A percentile compares a stretch with the other conserved stretches of the same genome.
These are phyloP conservation scores for Yponomeuta sedellus DNA, from an alignment of 2,888 invertebrate species.

Conservation along the genomic window DNA sequence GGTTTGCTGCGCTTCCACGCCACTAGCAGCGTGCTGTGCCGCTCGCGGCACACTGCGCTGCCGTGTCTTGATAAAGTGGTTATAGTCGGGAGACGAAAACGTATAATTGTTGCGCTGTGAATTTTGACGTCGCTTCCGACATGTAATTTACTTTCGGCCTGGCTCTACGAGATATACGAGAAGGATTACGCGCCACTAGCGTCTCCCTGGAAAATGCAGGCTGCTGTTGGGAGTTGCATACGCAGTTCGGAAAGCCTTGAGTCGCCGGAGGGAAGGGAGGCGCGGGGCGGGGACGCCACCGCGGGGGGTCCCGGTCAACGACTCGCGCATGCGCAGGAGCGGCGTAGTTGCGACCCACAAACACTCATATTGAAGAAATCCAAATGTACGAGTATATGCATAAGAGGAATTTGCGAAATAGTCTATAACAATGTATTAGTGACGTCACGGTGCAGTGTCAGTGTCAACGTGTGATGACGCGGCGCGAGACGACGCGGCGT, in stretches of 20 bases:
- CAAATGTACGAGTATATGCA: background rate
- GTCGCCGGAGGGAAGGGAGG: background rate
- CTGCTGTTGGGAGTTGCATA: background rate
- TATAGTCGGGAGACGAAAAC: too few relatives aligned
- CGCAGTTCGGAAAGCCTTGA: background rate
- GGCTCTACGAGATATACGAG: too few relatives aligned
- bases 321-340: background rate
- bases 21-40: background rate
- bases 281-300: background rate
- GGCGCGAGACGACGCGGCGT: background rate
- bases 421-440: background rate
- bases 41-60: background rate
- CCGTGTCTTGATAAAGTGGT: too few relatives aligned
- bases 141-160: too few relatives aligned
- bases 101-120: too few relatives aligned
- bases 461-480: background rate
- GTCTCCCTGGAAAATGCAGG: background rate
- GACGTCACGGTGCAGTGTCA: background rate
- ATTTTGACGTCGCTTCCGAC: too few relatives aligned
- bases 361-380: background rate
- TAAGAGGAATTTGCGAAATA: background rate
- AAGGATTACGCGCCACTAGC: background rate
- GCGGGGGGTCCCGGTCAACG: background rate
- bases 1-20: background rate
- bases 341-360: background rate